Base-by-base conservation (phyloP, 2,888 invertebrate genomes). In the Diarsia rubi region DNA sequence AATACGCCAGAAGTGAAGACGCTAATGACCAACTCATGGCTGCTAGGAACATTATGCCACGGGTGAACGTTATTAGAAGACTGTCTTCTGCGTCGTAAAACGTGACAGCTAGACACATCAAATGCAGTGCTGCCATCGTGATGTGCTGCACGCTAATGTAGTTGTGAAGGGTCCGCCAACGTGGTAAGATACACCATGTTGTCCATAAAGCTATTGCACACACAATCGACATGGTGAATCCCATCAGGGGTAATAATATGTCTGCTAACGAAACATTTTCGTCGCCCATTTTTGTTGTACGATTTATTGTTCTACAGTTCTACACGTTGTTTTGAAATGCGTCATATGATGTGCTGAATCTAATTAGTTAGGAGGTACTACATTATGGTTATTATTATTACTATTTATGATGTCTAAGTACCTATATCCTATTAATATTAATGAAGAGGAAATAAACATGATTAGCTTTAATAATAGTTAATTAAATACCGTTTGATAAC, bases 91-190 rank as follows among this genome's bases (percentile, higher is more conserved):
- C 42, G 19, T 52, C 19, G 12, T 14, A 49, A 14, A 21, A 16
- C 3, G 16, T 4, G 16, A 47, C 16, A 12, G 11, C 16, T 42
- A 31, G 12, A 37, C 12, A 14, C 19, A 71, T 47, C n/a, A 88
- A 19, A 62, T 87, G 85, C 12, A 89, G 2, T 11, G 88, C 82
- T 37, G 87, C 88, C 27, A 72, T 69, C 6, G 80, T 72, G n/a
- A 89, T 85, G 44, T 88, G 85, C n/a, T 85, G 85, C 16, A 85
- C 73, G 63, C 66, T 81, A 69, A 88, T 76, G 69, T 85, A 89
- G 78, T 89, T 86, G 24, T 88, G 84, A 14, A 89, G 68, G n/a
- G 81, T 87, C 47, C 90, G 83, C 89, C 89, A 89, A n/a, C 74
- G 76, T n/a, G 86, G 86, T 45, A 89, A 60, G 6, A 88, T 49